Percentiles rank a stretch among this genome's conserved stretches.
Conservation (phyloP, 2,113 vertebrate genomes). For the Mugil cephalus region DNA sequence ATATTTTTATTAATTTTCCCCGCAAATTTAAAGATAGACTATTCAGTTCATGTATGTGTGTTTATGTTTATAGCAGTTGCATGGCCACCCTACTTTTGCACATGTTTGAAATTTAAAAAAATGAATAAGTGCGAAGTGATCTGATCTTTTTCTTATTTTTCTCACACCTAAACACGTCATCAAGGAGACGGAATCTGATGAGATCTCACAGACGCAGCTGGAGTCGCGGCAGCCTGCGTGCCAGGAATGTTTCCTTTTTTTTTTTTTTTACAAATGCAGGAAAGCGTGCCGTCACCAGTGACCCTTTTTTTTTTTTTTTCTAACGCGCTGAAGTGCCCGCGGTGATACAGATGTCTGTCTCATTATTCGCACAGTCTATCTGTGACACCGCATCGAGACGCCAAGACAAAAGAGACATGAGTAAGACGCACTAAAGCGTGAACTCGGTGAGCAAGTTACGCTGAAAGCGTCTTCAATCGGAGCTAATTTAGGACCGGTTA, state of each 20-base stretch:
- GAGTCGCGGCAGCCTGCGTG: background rate
- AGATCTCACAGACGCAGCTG: slow-evolving; percentile 31
- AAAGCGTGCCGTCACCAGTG: background rate
- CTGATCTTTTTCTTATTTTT: slow-evolving; percentile 20
- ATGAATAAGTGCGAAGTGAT: background rate
- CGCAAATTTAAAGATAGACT: no score
- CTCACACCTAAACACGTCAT: slow-evolving; percentile 36
- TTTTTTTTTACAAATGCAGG: slow-evolving; percentile 7
- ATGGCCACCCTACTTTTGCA: no score
- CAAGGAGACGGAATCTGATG: slow-evolving; percentile 25
- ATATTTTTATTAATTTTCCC: no score
- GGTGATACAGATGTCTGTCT: background rate
- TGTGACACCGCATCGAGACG: background rate
- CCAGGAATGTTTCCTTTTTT: slow-evolving; percentile 17
- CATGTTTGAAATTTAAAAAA: no score
- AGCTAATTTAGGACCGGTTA: slow-evolving; percentile 15
- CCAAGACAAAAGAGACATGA: background rate
- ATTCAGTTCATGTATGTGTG: no score
- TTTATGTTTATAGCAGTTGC: no score
- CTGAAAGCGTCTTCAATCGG: background rate
- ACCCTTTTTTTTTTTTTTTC: no score
- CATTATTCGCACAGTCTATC: background rate
- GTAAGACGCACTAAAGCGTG: no score
- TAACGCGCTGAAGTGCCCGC: background rate
- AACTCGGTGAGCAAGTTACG: no score